Conservation (phyloP, 2,888 invertebrate species). For the Xestia c-nigrum region DNA sequence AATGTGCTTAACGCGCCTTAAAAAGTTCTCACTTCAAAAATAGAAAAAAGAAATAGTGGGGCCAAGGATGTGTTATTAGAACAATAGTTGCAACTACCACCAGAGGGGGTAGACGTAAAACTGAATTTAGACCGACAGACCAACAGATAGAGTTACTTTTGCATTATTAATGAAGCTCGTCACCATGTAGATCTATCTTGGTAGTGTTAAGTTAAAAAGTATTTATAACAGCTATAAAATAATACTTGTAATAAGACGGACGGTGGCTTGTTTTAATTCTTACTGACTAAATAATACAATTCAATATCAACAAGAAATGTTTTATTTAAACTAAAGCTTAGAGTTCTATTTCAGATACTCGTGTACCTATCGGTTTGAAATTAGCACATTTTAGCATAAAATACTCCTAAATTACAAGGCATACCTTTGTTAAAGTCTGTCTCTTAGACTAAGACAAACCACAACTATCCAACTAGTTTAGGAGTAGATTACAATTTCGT, state of each 20-base stretch:
- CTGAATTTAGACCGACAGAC: background rate
- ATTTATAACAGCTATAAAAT: background rate
- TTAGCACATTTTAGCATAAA: conserved; percentile 9
- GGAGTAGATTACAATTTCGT: conserved; percentile 31
- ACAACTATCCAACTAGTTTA: conserved; percentile 29
- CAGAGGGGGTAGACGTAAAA: no score
- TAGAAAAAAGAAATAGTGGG: no score
- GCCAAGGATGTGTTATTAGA: no score
- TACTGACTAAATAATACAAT: background rate
- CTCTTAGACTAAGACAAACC: conserved; percentile 13
- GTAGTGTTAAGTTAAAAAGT: background rate
- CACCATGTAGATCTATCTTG: background rate
- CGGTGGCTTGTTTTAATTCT: background rate
- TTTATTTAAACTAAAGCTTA: background rate
- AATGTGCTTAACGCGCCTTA: no score
- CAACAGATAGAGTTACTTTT: background rate
- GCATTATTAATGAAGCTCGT: background rate
- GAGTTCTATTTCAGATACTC: no score
- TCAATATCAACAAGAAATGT: background rate
- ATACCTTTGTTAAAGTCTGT: conserved; percentile 6
- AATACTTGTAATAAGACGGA: background rate
- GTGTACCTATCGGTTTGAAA: background rate
- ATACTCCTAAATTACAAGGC: background rate
- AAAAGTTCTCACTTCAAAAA: no score
- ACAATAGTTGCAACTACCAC: no score